Evolutionary conservation across 2,113 vertebrate species (phyloP).

Genomic region (Colaptes auratus): DNA sequence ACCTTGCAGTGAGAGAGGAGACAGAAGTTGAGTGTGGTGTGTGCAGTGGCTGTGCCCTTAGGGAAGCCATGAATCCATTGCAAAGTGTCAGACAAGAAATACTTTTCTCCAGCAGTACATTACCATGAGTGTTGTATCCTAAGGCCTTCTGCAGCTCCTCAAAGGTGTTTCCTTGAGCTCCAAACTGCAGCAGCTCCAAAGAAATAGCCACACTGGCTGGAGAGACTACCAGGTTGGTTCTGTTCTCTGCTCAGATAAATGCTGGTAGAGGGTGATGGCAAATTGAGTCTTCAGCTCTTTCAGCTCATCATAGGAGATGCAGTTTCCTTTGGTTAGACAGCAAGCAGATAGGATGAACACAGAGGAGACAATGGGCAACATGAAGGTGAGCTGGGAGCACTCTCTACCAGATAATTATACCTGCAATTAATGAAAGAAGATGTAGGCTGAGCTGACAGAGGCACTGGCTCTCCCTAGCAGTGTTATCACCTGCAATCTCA

Average conservation of each 20-base stretch:
- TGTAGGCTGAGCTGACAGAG: not conserved
- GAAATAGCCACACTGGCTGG: conserved; percentile 81
- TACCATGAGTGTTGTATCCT: conserved; percentile 85
- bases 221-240: conserved; percentile 84
- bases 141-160: conserved; percentile 80
- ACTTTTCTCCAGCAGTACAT: not conserved
- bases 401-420: not conserved
- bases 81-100: not conserved
- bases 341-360: conserved; percentile 73
- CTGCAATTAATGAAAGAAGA: conserved; percentile 18
- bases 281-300: conserved; percentile 80
- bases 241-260: conserved; percentile 66
- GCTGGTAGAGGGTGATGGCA: conserved; percentile 81
- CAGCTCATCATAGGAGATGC: conserved; percentile 74
- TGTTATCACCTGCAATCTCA: not conserved
- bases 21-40: not conserved
- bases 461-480: not conserved
- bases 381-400: conserved; percentile 38
- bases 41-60: not conserved
- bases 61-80: not conserved
- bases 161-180: conserved; percentile 83
- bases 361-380: conserved; percentile 68
- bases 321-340: conserved; percentile 54
- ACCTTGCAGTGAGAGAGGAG: not conserved
- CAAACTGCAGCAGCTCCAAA: conserved; percentile 87